Base-by-base conservation (phyloP, 1,140 invertebrate genomes). In the Oedothorax gibbosus region DNA sequence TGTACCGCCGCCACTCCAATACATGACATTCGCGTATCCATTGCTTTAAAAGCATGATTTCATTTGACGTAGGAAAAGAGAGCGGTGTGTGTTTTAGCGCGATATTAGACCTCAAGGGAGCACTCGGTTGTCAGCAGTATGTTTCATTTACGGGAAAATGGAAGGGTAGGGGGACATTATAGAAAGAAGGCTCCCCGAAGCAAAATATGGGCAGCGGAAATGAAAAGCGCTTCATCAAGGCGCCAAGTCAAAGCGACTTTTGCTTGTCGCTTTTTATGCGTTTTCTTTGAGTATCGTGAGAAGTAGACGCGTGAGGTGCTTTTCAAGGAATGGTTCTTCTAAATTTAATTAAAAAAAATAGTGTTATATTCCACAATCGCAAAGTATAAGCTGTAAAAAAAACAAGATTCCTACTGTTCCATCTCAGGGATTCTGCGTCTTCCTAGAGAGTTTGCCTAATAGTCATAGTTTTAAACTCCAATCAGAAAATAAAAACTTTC, bases 211-310 rank as follows among this genome's bases (percentile, higher is more conserved):
- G 56, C 12, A 65, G 60, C 75, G 75, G 75, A 77, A 77, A 77
- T 77, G 75, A 77, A 77, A 77, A 77, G 75, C 75, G 62, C 75
- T 77, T 77, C 75, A 77, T 77, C 75, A 77, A 35, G 69, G 21
- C 35, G 14, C 18, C 62, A 77, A 62, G 75, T 62, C 75, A 77
- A 77, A 77, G 54, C 20, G 72, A 18, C 64, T 66, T 35, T 35
- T 66, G 49, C 64, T 53, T 51, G 69, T n/a, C 15, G 69, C 50
- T 71, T 71, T 71, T 71, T 71, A 71, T 71, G 54, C 69, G 69
- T 53, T 71, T 66, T 49, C 64, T 20, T 12, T 5, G 35, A 35
- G 35, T 35, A 35, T 1, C 35, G 35, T 5, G 35, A 5, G 5
- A 35, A 35, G 35, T 35, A 35, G 35, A 35, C 35, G 35, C 5